Evolutionary conservation across 2,888 invertebrate genomes (phyloP).

Genomic region (Crocallis elinguaria): DNA sequence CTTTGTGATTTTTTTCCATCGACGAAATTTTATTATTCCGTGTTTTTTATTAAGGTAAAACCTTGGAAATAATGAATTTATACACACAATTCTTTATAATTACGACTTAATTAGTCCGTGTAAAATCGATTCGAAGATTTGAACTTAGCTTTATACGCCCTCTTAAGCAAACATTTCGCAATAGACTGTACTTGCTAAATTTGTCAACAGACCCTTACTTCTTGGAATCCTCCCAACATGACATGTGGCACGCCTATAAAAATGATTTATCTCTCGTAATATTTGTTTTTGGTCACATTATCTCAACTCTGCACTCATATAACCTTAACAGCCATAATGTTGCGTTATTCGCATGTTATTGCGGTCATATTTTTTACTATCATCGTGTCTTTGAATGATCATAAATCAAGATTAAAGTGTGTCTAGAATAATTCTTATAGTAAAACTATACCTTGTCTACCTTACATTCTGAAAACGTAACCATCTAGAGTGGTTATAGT

Average conservation of each 20-base stretch:
- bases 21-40: no score
- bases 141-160: not conserved
- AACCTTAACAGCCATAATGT: conserved; percentile 14
- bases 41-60: no score
- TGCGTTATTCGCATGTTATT: conserved; percentile 17
- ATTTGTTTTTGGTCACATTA: conserved; percentile 45
- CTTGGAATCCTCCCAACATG: conserved; percentile 37
- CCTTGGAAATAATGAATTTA: no score
- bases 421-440: no score
- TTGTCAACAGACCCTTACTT: not conserved
- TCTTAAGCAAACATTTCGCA: not conserved
- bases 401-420: not conserved
- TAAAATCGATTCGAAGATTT: no score
- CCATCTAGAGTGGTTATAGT: no score
- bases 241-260: conserved; percentile 47
- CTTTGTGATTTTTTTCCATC: no score
- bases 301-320: conserved; percentile 32
- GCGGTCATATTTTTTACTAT: conserved; percentile 10
- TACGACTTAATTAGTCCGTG: no score
- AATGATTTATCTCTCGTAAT: conserved; percentile 49
- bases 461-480: no score
- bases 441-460: no score
- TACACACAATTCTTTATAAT: no score
- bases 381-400: not conserved
- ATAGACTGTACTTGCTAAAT: not conserved